These are phyloP conservation scores for Berghia stephanieae DNA, from an alignment of 1,140 invertebrate genomes.

Conservation along the genomic window DNA sequence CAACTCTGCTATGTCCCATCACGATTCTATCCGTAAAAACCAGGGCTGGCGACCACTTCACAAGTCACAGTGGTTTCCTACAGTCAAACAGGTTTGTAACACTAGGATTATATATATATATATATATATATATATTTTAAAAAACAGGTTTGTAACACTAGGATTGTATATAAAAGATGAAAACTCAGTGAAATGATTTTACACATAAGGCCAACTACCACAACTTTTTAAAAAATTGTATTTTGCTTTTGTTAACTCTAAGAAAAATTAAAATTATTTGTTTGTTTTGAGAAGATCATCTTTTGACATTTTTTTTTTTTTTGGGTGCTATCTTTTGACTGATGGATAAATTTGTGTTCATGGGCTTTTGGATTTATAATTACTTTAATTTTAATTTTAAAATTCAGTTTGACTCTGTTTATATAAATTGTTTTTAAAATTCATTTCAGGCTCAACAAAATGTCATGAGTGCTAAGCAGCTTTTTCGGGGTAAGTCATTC, in stretches of 20 bases:
- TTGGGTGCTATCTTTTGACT: not conserved
- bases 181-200: no score
- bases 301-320: no score
- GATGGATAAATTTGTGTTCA: not conserved
- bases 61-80: slow-evolving; percentile 60
- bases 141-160: no score
- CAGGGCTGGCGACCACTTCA: slow-evolving; percentile 63
- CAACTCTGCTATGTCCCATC: slow-evolving; percentile 44
- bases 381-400: not conserved
- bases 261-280: no score
- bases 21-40: slow-evolving; percentile 42
- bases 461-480: slow-evolving; percentile 42
- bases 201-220: no score
- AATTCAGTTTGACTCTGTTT: not conserved
- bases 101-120: no score
- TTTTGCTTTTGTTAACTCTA: no score
- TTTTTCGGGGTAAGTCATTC: slow-evolving; percentile 54
- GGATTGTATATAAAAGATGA: no score
- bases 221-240: no score
- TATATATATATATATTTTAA: no score
- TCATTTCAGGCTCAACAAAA: slow-evolving; percentile 47
- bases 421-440: not conserved
- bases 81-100: slow-evolving; percentile 50
- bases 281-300: no score
- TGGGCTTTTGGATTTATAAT: not conserved